Base-by-base conservation (phyloP, 1,140 invertebrate species). In the Tetramorium simillimum region DNA sequence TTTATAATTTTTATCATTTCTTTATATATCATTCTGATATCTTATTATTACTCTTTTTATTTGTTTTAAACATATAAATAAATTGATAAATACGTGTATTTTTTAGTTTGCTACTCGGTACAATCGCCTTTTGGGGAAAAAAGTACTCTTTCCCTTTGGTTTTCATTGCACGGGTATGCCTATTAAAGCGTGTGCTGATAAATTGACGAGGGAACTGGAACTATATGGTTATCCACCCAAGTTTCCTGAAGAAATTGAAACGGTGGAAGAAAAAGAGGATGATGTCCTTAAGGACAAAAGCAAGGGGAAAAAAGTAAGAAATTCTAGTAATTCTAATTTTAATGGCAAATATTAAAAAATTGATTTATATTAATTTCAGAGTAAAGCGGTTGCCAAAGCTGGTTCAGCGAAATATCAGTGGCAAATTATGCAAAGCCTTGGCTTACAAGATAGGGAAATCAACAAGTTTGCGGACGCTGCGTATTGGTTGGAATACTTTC, bases 161-260 rank as follows among this genome's bases (percentile, higher is more conserved):
- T 98, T 99, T 92, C 99, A 99, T 95, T 99, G 99, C 92, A 99
- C 99, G 65, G 99, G 99, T 78, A 99, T 99, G 98, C 98, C 98
- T 9, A 99, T 99, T 37, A 99, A 98, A 95, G 99, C 99, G 1
- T 99, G 99, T 96, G 98, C 99, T 16, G 99, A 99, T 95, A 99
- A 99, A 95, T 94, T 99, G 18, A 98, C 98, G 93, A 96, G 98
- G 87, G 99, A 99, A 96, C 97, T 99, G 94, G 97, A 98, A 93
- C 93, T 97, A 9, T 99, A 96, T 96, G 99, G 99, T 1, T 98
- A 96, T 96, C 99, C 99, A 14, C 99, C 99, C 51, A 93, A 96
- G 21, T 99, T 99, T 96, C 99, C 99, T 24, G 94, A 96, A 51
- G 96, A 96, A 46, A 95, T 96, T 65, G 95, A 95, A 49, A 91